A percentile compares a stretch with the other conserved stretches of the same genome.
phyloP scores from a whole-genome alignment of 2,888 invertebrate genomes.

The Cheiracanthium punctorium region DNA sequence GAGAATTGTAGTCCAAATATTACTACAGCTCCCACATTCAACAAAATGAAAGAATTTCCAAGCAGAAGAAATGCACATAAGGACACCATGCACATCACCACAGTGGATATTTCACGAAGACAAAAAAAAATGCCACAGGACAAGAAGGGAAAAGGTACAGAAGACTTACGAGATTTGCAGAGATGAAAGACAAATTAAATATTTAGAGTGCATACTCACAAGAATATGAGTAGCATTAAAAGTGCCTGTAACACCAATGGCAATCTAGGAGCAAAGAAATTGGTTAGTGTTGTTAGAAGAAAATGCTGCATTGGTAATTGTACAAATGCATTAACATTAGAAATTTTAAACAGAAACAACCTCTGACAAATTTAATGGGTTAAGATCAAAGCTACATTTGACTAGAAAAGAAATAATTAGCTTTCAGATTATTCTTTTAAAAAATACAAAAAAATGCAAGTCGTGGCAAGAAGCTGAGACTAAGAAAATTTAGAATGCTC shows the following conservation, averaged over 20 bases:
- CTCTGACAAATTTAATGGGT: too few relatives aligned
- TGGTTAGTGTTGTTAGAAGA: slow-evolving; percentile 48
- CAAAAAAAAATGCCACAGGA: not conserved
- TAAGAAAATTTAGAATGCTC: too few relatives aligned
- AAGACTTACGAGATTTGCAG: not conserved
- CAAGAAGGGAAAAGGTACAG: not conserved
- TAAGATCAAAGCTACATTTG: too few relatives aligned
- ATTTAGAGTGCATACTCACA: slow-evolving; percentile 64
- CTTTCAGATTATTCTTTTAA: too few relatives aligned
- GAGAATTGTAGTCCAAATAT: not conserved
- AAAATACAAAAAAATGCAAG: too few relatives aligned
- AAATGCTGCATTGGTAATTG: not conserved
- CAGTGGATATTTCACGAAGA: not conserved
- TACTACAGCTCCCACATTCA: not conserved
- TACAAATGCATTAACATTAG: too few relatives aligned
- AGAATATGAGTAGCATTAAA: slow-evolving; percentile 66
- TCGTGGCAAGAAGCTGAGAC: too few relatives aligned
- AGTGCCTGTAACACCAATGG: slow-evolving; percentile 54
- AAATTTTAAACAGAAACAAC: too few relatives aligned
- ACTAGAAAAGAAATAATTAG: too few relatives aligned
- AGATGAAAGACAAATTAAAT: slow-evolving; percentile 21
- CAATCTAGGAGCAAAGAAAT: slow-evolving; percentile 62
- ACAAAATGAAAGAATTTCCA: not conserved
- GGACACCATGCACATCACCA: slow-evolving; percentile 2
- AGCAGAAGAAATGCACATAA: not conserved